Base-by-base conservation (phyloP, 2,888 invertebrate species). In the Phragmatobia fuliginosa region DNA sequence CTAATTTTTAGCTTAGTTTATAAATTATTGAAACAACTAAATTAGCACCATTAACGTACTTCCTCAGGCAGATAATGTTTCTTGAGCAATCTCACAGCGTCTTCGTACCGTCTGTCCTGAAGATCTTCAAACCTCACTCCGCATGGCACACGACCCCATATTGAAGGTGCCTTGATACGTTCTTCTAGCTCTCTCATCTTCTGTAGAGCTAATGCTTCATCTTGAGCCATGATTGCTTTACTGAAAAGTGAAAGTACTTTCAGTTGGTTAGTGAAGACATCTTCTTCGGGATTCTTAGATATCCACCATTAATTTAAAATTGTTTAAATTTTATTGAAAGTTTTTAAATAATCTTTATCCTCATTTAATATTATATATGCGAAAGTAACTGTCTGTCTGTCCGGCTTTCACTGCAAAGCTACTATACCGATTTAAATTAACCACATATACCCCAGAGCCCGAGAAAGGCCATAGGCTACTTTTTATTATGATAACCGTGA, bases 61-160 rank as follows among this genome's bases (percentile, higher is more conserved):
- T 95, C 95, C 77, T 93, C 92, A 66, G 87, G 77, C 11, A 95
- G 74, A 74, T 88, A 95, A 71, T 95, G 91, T 64, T 94, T 94
- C 86, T 93, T 94, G 62, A 95, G 74, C 70, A 95, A 73, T 21
- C 80, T 84, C 0, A 93, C 81, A 0, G 94, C 92, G 0, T 94
- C 94, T 0, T 95, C 95, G 45, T 93, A 95, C 58, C 94, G 85
- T 69, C 72, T 91, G 41, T 95, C 94, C 77, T 95, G 95, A 0
- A 95, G 82, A 61, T 95, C 95, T 63, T 95, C 95, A 33, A 95
- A 94, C 70, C 95, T 83, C 14, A 95, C 64, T 0, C 95, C 95
- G 66, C 91, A 89, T 0, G 93, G 86, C 4, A 91, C 86, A 0
- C 92, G 76, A 1, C 94, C 93, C 95, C 95, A 95, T 25, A 95